phyloP scores from a whole-genome alignment of 2,113 vertebrate species.

The Hylia prasina region DNA sequence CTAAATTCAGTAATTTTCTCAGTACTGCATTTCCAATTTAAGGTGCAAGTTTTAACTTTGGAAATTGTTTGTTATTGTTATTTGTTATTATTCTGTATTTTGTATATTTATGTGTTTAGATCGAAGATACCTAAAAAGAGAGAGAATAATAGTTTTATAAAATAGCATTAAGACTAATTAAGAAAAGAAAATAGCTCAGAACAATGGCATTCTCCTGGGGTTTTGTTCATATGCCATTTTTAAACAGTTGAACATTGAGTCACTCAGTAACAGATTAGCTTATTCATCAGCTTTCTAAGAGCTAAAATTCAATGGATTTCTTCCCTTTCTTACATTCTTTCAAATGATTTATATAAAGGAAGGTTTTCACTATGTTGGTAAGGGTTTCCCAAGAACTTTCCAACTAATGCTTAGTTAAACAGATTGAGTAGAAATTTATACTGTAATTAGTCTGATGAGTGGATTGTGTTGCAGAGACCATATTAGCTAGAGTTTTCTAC shows the following conservation, averaged over 20 bases:
- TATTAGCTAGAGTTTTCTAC: not conserved
- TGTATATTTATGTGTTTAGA: not conserved
- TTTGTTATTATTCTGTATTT: not conserved
- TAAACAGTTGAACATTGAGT: slow-evolving; percentile 23
- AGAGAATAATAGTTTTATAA: slow-evolving; percentile 15
- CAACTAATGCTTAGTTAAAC: slow-evolving; percentile 34
- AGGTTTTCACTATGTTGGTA: slow-evolving; percentile 17
- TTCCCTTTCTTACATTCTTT: slow-evolving; percentile 44
- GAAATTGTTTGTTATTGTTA: not conserved
- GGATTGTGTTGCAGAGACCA: not conserved
- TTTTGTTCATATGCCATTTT: slow-evolving; percentile 52
- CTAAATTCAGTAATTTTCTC: not conserved
- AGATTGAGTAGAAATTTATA: slow-evolving; percentile 43
- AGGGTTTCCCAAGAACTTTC: slow-evolving; percentile 40
- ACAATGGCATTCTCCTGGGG: not conserved
- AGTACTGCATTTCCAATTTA: not conserved
- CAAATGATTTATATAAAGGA: slow-evolving; percentile 29
- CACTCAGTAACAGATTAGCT: slow-evolving; percentile 20
- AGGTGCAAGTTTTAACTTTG: not conserved
- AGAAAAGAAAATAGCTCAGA: slow-evolving; percentile 39
- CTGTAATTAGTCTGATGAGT: slow-evolving; percentile 42
- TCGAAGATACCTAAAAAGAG: not conserved
- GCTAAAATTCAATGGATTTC: slow-evolving; percentile 48
- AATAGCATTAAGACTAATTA: slow-evolving; percentile 29
- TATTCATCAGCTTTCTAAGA: slow-evolving; percentile 51